Evolutionary conservation across 2,888 invertebrate genomes (phyloP).

Genomic region (Cordilura impudica): DNA sequence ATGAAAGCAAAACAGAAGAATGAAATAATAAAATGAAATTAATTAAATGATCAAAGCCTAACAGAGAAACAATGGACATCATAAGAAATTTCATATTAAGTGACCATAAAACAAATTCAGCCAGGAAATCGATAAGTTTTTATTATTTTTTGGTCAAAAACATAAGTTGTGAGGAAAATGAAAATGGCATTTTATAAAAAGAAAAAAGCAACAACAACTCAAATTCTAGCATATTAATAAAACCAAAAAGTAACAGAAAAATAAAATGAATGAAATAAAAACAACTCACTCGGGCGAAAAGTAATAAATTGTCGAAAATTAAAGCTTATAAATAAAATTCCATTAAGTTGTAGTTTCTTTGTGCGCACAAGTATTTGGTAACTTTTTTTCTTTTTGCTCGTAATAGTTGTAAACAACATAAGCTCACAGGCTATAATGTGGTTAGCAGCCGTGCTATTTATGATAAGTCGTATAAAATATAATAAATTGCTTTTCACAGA

Average conservation of each 20-base stretch:
- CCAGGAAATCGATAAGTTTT: background rate
- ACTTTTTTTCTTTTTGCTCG: background rate
- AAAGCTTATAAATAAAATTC: constrained; percentile 66
- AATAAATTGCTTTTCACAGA: no score
- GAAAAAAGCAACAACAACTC: background rate
- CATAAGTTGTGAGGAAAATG: background rate
- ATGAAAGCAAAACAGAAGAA: background rate
- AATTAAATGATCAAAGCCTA: background rate
- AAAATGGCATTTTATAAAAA: background rate
- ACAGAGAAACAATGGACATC: no score
- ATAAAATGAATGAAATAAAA: constrained; percentile 31
- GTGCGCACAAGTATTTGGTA: background rate
- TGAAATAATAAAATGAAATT: background rate
- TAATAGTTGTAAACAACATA: background rate
- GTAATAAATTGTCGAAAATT: constrained; percentile 67
- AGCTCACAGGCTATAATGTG: no score
- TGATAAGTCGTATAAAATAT: no score
- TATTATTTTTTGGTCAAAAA: background rate
- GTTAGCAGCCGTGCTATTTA: no score
- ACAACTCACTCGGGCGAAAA: constrained; percentile 53
- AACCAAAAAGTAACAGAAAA: constrained; percentile 5
- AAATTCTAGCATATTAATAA: background rate
- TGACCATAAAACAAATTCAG: background rate
- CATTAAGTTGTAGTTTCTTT: constrained; percentile 48
- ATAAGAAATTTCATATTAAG: background rate